These are phyloP conservation scores for Zoroaster sp. DNA, from an alignment of 53 echinoderm and acorn worm genomes.

Conservation along the genomic window DNA sequence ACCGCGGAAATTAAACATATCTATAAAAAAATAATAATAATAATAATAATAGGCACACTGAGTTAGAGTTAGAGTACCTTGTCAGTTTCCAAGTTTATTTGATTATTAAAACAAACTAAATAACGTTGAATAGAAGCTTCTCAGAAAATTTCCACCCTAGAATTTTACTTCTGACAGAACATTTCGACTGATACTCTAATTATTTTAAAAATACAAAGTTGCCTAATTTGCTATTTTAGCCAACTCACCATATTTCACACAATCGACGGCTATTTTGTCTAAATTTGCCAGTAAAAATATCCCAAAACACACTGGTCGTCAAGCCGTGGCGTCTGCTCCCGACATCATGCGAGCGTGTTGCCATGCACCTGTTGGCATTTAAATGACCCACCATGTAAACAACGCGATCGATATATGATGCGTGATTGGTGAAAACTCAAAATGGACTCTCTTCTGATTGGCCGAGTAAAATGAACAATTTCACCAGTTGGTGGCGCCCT, in stretches of 20 bases:
- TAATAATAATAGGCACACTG: no score
- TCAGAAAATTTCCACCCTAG: not conserved
- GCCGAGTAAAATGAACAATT: not conserved
- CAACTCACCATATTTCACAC: not conserved
- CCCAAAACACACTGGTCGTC: not conserved
- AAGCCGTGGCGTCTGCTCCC: not conserved
- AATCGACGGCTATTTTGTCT: not conserved
- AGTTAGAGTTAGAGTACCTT: no score
- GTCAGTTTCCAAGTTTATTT: no score
- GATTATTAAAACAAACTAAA: no score
- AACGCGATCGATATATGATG: not conserved
- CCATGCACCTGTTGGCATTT: conserved; percentile 38
- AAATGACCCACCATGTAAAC: conserved; percentile 7
- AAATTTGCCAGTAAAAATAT: not conserved
- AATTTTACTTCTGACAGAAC: no score
- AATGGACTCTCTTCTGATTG: conserved; percentile 6
- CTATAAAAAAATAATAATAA: no score
- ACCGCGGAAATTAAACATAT: no score
- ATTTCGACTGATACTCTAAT: no score
- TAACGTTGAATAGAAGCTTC: no score
- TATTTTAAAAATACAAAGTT: no score
- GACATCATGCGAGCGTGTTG: not conserved
- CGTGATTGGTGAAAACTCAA: not conserved
- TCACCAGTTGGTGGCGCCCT: conserved; percentile 40
- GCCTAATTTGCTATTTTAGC: no score